Conservation (phyloP, 2,888 invertebrate species). For the Nemapogon koenigi region DNA sequence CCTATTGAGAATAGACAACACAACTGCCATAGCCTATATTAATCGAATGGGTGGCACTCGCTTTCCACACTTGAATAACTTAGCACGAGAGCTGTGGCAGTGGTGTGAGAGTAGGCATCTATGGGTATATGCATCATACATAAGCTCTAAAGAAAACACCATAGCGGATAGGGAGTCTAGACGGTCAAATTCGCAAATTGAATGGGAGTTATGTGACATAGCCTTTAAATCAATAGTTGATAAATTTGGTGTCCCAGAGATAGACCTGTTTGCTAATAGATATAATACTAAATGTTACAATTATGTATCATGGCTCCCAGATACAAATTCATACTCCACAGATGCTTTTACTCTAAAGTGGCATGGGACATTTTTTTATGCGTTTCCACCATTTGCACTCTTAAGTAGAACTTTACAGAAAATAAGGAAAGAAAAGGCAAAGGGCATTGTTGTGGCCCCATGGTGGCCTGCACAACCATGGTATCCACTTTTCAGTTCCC, state of each 20-base stretch:
- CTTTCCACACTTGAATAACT: slow-evolving; percentile 3
- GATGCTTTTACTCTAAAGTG: slow-evolving; percentile 11
- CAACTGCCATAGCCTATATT: slow-evolving; percentile 16
- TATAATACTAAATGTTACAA: slow-evolving; percentile 17
- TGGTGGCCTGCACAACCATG: not conserved
- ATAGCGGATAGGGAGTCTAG: no score
- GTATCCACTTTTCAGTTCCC: no score
- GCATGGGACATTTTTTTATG: slow-evolving; percentile 10
- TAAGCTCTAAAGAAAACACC: no score
- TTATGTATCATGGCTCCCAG: slow-evolving; percentile 8
- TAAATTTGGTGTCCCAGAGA: slow-evolving; percentile 15
- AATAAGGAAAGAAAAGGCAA: slow-evolving; percentile 12
- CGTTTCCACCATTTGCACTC: slow-evolving; percentile 12
- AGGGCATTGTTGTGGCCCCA: slow-evolving; percentile 11
- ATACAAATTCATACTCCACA: slow-evolving; percentile 8
- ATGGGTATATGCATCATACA: no score
- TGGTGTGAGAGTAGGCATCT: no score
- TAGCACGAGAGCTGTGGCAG: slow-evolving; percentile 6
- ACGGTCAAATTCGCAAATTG: no score
- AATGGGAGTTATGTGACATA: slow-evolving; percentile 7
- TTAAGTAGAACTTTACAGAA: slow-evolving; percentile 11
- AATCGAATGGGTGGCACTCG: slow-evolving; percentile 9
- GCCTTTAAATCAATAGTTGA: slow-evolving; percentile 9
- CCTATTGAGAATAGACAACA: slow-evolving; percentile 15
- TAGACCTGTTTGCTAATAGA: slow-evolving; percentile 19